These are phyloP conservation scores for Myopa tessellatipennis DNA, from an alignment of 2,888 invertebrate species.

Conservation along the genomic window DNA sequence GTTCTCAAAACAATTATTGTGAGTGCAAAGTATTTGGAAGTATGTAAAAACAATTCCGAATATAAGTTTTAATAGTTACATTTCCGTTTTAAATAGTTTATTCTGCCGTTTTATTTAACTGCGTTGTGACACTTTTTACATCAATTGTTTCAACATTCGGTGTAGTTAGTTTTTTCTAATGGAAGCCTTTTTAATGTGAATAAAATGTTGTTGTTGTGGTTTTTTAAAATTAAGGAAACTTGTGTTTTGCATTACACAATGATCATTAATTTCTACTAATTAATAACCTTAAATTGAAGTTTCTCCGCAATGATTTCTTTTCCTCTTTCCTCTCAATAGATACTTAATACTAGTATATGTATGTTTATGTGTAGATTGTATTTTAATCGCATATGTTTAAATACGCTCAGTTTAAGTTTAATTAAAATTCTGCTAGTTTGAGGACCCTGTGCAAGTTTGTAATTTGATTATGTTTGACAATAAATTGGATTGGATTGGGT, in stretches of 20 bases:
- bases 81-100: not conserved
- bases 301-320: not conserved
- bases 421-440: slow-evolving; percentile 19
- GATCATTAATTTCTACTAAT: not conserved
- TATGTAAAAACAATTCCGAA: too few species aligned
- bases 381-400: slow-evolving; percentile 2
- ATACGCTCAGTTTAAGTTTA: not conserved
- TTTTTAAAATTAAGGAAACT: too few species aligned
- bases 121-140: too few species aligned
- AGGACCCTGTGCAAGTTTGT: slow-evolving; percentile 32
- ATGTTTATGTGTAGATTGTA: slow-evolving; percentile 33
- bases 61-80: not conserved
- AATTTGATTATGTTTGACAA: slow-evolving; percentile 36
- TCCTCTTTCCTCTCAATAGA: not conserved
- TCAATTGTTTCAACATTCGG: not conserved
- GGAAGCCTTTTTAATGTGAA: too few species aligned
- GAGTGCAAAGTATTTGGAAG: not conserved
- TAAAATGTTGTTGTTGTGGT: too few species aligned
- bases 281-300: slow-evolving; percentile 18
- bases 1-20: not conserved
- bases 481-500: slow-evolving; percentile 14
- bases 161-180: not conserved
- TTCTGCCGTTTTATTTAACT: too few species aligned
- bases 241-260: slow-evolving; percentile 8
- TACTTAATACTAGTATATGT: not conserved